A percentile compares a stretch with the other conserved stretches of the same genome.
phyloP scores from a whole-genome alignment of 2,113 vertebrate species.

The Sturnira hondurensis region DNA sequence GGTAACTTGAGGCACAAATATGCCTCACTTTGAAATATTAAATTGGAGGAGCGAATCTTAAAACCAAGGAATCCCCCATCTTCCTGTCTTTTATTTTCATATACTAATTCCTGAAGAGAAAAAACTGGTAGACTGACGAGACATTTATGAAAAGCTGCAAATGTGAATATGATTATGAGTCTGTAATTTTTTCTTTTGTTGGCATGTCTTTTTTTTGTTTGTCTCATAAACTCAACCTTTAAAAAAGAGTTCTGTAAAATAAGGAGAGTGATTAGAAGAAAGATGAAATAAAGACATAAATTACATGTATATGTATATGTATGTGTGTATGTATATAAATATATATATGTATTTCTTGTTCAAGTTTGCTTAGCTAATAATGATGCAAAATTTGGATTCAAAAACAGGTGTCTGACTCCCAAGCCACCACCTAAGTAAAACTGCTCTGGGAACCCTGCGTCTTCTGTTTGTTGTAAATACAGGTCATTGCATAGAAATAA shows the following conservation, averaged over 20 bases:
- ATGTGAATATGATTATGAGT: not conserved
- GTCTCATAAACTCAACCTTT: not conserved
- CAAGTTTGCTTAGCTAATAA: not conserved
- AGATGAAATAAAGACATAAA: not conserved
- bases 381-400: not conserved
- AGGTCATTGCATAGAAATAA: not conserved
- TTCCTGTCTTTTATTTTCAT: not conserved
- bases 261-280: not conserved
- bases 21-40: conserved; percentile 64
- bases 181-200: not conserved
- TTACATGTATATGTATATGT: not conserved
- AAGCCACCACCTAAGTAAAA: not conserved
- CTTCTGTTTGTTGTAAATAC: not conserved
- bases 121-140: not conserved
- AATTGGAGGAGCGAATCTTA: conserved; percentile 42
- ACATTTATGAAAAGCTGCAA: not conserved
- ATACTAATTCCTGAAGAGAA: not conserved
- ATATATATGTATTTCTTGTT: not conserved
- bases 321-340: too few species aligned
- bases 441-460: not conserved
- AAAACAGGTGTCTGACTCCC: not conserved
- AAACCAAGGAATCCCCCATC: not conserved
- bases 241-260: not conserved
- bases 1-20: conserved; percentile 59
- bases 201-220: not conserved